Conservation (phyloP, 1,140 invertebrate species). For the Homarus americanus region DNA sequence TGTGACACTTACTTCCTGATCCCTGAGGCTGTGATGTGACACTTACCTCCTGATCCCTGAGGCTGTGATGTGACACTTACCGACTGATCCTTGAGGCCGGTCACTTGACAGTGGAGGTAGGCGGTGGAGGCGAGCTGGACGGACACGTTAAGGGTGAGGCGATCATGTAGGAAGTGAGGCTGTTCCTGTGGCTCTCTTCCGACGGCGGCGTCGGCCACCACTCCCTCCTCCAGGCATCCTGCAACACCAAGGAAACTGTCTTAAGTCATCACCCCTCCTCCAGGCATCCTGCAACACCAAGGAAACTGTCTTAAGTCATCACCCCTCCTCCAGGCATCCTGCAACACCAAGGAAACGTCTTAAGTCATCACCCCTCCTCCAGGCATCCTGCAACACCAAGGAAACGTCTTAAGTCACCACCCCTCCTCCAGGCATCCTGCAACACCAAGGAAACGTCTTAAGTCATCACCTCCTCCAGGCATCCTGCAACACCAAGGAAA, state of each 20-base stretch:
- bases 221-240: conserved; percentile 31
- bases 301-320: not conserved
- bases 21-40: no score
- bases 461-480: no score
- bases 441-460: no score
- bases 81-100: conserved; percentile 49
- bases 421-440: no score
- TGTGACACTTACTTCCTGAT: no score
- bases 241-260: not conserved
- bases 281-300: no score
- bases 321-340: not conserved
- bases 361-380: not conserved
- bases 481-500: no score
- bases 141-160: conserved; percentile 40
- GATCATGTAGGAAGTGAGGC: conserved; percentile 43
- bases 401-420: no score
- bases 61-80: no score
- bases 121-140: conserved; percentile 53
- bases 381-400: not conserved
- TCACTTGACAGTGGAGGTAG: conserved; percentile 44
- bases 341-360: not conserved
- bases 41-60: no score
- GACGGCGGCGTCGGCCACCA: not conserved
- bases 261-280: no score
- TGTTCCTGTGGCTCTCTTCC: not conserved